A percentile compares a stretch with the other conserved stretches of the same genome.
These are phyloP conservation scores for Cricetomys ansorgei DNA, from an alignment of 2,113 vertebrate genomes.

Conservation along the genomic window DNA sequence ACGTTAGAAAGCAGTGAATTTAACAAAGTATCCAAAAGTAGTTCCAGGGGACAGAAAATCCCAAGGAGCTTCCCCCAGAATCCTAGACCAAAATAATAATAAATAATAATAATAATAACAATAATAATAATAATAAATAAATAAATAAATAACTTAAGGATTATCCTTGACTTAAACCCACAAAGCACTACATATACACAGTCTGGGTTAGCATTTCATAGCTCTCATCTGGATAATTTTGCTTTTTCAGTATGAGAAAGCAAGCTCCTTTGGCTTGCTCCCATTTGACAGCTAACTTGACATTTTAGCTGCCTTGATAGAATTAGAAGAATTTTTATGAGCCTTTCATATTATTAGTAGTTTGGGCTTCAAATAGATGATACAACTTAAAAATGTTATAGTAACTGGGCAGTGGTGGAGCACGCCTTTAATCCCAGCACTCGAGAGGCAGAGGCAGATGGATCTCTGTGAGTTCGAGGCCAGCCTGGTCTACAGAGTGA, in stretches of 20 bases:
- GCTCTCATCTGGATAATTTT: slow-evolving; percentile 19
- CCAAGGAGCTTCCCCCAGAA: neutral
- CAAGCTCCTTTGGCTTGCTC: neutral
- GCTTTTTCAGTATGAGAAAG: neutral
- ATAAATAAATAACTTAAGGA: neutral
- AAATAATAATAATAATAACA: too few species aligned
- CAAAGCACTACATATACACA: slow-evolving; percentile 41
- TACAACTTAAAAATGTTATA: too few species aligned
- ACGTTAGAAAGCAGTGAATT: neutral
- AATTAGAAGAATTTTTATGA: slow-evolving; percentile 3
- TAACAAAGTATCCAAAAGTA: neutral
- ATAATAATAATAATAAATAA: too few species aligned
- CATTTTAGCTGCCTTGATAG: slow-evolving; percentile 1
- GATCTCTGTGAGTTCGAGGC: too few species aligned
- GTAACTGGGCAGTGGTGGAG: too few species aligned
- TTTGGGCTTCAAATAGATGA: slow-evolving; percentile 7
- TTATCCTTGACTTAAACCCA: neutral
- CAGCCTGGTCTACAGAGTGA: too few species aligned
- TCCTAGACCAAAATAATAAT: neutral
- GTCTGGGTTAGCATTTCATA: slow-evolving; percentile 16
- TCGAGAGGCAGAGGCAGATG: too few species aligned
- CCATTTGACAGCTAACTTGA: neutral
- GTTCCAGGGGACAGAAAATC: neutral
- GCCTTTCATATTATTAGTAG: neutral
- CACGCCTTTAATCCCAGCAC: too few species aligned